Percentiles rank a stretch among this genome's conserved stretches.
Evolutionary conservation across 2,888 invertebrate genomes (phyloP).

Genomic region (Hydraecia micacea): DNA sequence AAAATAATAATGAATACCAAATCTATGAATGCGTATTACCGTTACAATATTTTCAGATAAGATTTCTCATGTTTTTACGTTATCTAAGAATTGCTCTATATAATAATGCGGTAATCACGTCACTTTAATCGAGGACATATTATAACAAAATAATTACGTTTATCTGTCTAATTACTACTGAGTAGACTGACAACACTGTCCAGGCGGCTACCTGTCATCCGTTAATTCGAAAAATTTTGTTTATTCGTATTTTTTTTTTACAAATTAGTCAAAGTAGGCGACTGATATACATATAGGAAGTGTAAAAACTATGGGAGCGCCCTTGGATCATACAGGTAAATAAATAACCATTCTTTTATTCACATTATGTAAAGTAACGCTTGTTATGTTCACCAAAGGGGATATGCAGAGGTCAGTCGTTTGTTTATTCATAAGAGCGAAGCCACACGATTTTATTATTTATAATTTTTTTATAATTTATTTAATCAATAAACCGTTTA

Average conservation of each 20-base stretch:
- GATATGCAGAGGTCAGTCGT: not conserved
- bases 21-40: not conserved
- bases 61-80: slow-evolving; percentile 15
- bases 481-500: too few relatives aligned
- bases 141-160: slow-evolving; percentile 12
- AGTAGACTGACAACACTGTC: slow-evolving; percentile 6
- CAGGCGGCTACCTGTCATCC: not conserved
- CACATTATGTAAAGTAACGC: too few relatives aligned
- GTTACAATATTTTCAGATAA: slow-evolving; percentile 28
- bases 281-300: not conserved
- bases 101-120: slow-evolving; percentile 31
- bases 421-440: not conserved
- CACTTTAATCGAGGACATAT: slow-evolving; percentile 24
- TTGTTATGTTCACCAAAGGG: not conserved
- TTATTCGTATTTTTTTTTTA: not conserved
- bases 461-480: too few relatives aligned
- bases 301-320: slow-evolving; percentile 38
- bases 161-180: slow-evolving; percentile 16
- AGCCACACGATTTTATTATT: too few relatives aligned
- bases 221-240: slow-evolving; percentile 1
- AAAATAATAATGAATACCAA: not conserved
- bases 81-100: slow-evolving; percentile 34
- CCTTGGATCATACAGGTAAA: slow-evolving; percentile 34
- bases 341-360: not conserved
- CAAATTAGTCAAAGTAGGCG: not conserved